Evolutionary conservation across 2,888 invertebrate genomes (phyloP).

Genomic region (Nemurella pictetii): DNA sequence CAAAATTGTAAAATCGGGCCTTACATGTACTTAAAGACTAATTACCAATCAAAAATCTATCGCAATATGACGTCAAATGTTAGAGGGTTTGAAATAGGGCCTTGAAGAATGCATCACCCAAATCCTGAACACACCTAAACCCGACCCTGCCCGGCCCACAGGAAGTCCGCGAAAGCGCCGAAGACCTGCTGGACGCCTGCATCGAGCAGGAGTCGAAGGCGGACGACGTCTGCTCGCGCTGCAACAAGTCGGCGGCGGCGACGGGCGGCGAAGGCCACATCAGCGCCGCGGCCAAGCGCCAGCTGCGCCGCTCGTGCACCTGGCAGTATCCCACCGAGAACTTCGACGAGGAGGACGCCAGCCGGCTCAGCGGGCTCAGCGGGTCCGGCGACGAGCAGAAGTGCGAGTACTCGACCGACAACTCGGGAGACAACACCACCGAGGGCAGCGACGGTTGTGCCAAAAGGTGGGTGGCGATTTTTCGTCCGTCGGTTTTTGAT

Average conservation of each 20-base stretch:
- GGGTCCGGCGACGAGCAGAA: constrained; percentile 38
- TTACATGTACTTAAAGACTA: too few relatives aligned
- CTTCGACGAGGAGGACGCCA: constrained; percentile 45
- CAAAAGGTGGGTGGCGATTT: constrained; percentile 47
- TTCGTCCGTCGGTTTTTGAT: too few relatives aligned
- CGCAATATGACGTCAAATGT: too few relatives aligned
- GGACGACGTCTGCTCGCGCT: constrained; percentile 32
- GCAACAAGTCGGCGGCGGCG: constrained; percentile 50
- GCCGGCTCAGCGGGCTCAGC: constrained; percentile 41
- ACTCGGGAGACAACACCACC: constrained; percentile 47
- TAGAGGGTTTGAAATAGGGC: too few relatives aligned
- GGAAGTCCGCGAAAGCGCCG: constrained; percentile 54
- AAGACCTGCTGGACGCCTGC: constrained; percentile 43
- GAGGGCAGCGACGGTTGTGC: constrained; percentile 47
- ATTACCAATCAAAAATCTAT: too few relatives aligned
- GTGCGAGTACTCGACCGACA: constrained; percentile 40
- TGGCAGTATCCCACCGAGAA: constrained; percentile 48
- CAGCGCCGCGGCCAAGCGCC: constrained; percentile 37
- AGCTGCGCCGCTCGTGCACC: constrained; percentile 46
- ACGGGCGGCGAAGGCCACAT: background rate
- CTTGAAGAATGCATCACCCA: too few relatives aligned
- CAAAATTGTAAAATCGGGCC: too few relatives aligned
- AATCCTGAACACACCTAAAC: too few relatives aligned
- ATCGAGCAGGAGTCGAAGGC: background rate
- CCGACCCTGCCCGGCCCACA: constrained; percentile 52